These are phyloP conservation scores for Anhinga rufa DNA, from an alignment of 2,113 vertebrate species.

Conservation along the genomic window DNA sequence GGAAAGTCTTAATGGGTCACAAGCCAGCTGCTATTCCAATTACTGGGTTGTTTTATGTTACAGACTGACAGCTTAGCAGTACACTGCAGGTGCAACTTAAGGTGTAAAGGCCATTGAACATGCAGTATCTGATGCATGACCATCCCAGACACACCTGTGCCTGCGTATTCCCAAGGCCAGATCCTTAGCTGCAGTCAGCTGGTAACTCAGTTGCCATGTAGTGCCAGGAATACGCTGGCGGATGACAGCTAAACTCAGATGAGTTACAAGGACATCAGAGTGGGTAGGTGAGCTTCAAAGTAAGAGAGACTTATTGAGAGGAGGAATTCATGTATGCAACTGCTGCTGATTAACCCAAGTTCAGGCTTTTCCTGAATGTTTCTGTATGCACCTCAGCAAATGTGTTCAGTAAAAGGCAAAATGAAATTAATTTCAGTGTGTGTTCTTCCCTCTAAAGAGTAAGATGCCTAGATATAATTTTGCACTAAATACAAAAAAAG, in stretches of 20 bases:
- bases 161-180: not conserved
- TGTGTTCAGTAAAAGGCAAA: not conserved
- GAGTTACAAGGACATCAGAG: not conserved
- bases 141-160: not conserved
- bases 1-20: conserved; percentile 2
- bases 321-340: not conserved
- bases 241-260: not conserved
- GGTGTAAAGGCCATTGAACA: not conserved
- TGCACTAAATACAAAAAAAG: not conserved
- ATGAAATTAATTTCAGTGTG: not conserved
- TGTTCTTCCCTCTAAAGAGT: not conserved
- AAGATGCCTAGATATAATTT: not conserved
- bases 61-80: not conserved
- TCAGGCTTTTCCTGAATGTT: not conserved
- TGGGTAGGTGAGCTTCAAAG: not conserved
- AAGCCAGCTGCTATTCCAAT: conserved; percentile 35
- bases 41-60: not conserved
- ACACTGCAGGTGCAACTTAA: not conserved
- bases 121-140: not conserved
- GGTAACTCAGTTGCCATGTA: not conserved
- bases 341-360: not conserved
- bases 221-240: not conserved
- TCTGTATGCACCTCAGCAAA: not conserved
- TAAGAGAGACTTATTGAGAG: not conserved
- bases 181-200: not conserved